Conservation (phyloP, 35 echinoderm and acorn worm genomes). For the Strongylocentrotus purpuratus region DNA sequence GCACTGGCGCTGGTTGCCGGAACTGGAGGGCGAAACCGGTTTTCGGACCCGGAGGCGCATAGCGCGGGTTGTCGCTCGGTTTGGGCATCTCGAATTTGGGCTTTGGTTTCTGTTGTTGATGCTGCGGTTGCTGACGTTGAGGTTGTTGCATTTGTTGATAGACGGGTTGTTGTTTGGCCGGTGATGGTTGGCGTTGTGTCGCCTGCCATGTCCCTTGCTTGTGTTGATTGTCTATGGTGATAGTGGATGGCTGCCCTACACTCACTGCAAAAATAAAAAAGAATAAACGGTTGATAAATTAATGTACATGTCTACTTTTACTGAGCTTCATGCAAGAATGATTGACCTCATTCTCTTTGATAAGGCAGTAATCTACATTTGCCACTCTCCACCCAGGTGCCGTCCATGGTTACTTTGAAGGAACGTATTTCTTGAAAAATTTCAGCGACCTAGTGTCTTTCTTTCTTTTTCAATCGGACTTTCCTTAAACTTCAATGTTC, state of each 20-base stretch:
- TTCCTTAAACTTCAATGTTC: no score
- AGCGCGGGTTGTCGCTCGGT: slow-evolving; percentile 15
- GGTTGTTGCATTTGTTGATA: neutral
- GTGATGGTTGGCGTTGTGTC: slow-evolving; percentile 20
- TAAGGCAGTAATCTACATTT: no score
- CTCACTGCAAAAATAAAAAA: neutral
- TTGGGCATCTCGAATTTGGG: slow-evolving; percentile 29
- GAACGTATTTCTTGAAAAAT: no score
- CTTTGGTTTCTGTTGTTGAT: slow-evolving; percentile 33
- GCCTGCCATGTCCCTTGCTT: neutral
- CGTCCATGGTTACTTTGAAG: no score
- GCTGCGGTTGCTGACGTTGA: slow-evolving; percentile 14
- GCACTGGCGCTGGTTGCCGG: neutral
- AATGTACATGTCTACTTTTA: no score
- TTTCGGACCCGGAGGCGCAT: slow-evolving; percentile 7
- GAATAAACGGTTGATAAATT: neutral
- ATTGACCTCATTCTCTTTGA: no score
- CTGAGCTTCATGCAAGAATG: no score
- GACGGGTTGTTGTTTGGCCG: slow-evolving; percentile 26
- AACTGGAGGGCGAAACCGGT: neutral
- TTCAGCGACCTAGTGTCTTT: no score
- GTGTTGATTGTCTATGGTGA: neutral
- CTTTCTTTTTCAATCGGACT: no score
- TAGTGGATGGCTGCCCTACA: neutral
- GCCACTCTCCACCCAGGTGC: no score